Evolutionary conservation across 2,797 vertebrate species (phyloP).

Genomic region (Sphenodon punctatus): DNA sequence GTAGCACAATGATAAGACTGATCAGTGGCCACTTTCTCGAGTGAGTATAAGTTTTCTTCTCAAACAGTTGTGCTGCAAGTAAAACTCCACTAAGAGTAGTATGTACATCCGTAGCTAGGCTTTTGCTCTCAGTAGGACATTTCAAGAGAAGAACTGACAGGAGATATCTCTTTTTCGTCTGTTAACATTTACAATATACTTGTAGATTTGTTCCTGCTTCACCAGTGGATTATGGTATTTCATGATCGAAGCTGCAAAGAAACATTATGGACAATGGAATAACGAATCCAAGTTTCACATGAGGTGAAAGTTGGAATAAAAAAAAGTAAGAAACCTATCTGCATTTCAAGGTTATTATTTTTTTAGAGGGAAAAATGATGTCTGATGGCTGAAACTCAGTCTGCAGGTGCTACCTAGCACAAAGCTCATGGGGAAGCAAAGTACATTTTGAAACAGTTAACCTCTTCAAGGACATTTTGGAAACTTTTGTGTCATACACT

Average conservation of each 20-base stretch:
- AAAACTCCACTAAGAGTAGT: neutral
- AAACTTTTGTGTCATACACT: neutral
- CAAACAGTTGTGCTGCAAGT: neutral
- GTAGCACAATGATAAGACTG: too few species aligned
- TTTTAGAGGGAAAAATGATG: neutral
- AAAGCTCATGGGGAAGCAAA: neutral
- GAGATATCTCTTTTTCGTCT: neutral
- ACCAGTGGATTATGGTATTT: neutral
- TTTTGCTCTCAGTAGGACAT: neutral
- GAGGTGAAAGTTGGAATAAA: neutral
- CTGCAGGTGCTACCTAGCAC: neutral
- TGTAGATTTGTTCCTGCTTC: neutral
- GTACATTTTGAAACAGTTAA: neutral
- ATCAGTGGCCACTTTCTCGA: too few species aligned
- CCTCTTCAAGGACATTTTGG: neutral
- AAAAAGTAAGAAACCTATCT: neutral
- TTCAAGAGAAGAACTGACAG: neutral
- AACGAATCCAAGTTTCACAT: neutral
- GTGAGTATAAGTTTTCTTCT: neutral
- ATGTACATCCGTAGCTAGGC: neutral
- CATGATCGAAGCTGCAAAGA: neutral
- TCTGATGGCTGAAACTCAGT: neutral
- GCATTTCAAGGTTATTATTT: neutral
- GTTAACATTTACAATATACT: neutral
- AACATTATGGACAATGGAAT: neutral